These are phyloP conservation scores for Xanthorhoe designata DNA, from an alignment of 2,888 invertebrate genomes.

Conservation along the genomic window DNA sequence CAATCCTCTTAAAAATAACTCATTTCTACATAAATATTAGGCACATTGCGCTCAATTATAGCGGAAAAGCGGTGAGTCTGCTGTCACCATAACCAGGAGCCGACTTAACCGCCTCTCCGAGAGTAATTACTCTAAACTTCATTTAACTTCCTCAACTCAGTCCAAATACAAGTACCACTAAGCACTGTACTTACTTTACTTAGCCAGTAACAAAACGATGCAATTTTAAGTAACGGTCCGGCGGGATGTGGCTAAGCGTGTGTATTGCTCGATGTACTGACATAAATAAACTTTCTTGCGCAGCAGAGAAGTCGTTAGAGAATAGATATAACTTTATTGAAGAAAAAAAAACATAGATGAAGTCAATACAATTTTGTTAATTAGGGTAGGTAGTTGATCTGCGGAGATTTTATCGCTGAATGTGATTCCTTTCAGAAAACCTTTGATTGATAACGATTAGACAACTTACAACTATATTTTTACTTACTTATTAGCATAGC, in stretches of 20 bases:
- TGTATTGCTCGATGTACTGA: conserved; percentile 54
- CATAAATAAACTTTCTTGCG: conserved; percentile 43
- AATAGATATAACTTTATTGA: not conserved
- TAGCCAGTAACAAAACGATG: conserved; percentile 77
- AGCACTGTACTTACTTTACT: conserved; percentile 77
- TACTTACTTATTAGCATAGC: too few species aligned
- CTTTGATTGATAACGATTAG: too few species aligned
- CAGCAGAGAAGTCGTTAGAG: not conserved
- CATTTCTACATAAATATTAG: not conserved
- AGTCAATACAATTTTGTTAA: too few species aligned
- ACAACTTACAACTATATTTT: too few species aligned
- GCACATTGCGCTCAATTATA: conserved; percentile 65
- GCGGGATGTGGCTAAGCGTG: conserved; percentile 63
- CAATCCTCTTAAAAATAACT: not conserved
- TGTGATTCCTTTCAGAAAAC: too few species aligned
- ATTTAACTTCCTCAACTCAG: conserved; percentile 81
- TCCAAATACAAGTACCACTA: conserved; percentile 78
- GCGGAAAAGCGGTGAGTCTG: conserved; percentile 53
- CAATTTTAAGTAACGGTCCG: conserved; percentile 76
- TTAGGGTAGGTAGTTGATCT: too few species aligned
- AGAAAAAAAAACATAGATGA: too few species aligned
- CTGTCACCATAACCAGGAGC: conserved; percentile 72
- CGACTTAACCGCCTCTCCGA: conserved; percentile 76
- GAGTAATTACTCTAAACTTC: conserved; percentile 82
- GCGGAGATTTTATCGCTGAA: too few species aligned